Evolutionary conservation across 2,113 vertebrate species (phyloP).

Genomic region (Myodes glareolus): DNA sequence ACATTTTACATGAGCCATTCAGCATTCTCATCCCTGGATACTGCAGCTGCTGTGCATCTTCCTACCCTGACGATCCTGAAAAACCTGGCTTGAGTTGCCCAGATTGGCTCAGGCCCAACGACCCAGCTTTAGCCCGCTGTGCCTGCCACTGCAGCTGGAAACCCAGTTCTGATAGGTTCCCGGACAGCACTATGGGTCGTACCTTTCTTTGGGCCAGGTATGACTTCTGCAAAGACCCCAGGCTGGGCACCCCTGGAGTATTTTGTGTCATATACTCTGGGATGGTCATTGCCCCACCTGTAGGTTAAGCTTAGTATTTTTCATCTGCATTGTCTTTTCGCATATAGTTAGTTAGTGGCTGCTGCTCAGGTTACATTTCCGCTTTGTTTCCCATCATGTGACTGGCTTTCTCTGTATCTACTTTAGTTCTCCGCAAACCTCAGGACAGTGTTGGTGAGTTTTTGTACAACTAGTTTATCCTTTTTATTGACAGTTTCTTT

Average conservation of each 20-base stretch:
- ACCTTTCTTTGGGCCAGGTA: neutral
- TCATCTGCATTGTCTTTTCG: neutral
- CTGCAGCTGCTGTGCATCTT: neutral
- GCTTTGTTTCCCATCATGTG: neutral
- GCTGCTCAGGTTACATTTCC: neutral
- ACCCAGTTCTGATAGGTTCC: neutral
- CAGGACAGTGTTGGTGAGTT: neutral
- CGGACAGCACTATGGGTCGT: neutral
- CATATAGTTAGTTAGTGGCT: no score
- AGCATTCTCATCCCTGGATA: neutral
- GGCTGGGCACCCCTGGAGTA: no score
- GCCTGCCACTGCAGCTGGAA: neutral
- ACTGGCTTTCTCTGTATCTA: neutral
- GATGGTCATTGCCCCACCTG: no score
- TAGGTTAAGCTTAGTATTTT: neutral
- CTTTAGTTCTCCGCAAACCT: neutral
- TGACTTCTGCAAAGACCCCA: neutral
- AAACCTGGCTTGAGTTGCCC: neutral
- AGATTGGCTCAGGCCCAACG: neutral
- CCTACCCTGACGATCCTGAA: neutral
- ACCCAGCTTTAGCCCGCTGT: neutral
- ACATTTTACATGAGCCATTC: neutral
- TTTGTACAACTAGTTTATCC: neutral
- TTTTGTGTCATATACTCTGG: neutral
- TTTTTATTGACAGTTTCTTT: neutral